Evolutionary conservation across 2,113 vertebrate species (phyloP).

Genomic region (Ornithorhynchus anatinus): DNA sequence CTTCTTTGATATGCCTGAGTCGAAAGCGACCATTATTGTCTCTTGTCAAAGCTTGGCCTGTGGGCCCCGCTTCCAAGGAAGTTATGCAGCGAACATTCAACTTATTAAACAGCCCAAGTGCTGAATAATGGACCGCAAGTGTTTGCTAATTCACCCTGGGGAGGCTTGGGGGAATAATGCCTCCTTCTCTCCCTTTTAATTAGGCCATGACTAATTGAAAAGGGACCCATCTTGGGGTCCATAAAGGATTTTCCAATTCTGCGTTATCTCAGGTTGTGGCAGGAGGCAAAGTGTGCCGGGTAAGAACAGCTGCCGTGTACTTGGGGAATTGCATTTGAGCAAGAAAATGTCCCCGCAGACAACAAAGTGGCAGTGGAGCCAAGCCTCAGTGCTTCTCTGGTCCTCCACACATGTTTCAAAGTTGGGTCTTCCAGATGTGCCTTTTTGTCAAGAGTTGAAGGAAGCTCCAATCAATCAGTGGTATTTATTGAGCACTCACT

Average conservation of each 20-base stretch:
- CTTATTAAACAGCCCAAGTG: conserved; percentile 39
- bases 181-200: conserved; percentile 58
- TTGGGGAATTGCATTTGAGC: too few species aligned
- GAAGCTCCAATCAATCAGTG: too few species aligned
- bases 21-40: conserved; percentile 9
- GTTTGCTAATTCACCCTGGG: conserved; percentile 33
- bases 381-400: too few species aligned
- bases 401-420: too few species aligned
- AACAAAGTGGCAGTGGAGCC: too few species aligned
- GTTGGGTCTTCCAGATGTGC: too few species aligned
- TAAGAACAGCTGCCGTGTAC: background rate
- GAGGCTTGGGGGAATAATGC: conserved; percentile 30
- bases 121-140: conserved; percentile 22
- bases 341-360: background rate
- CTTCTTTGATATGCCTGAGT: background rate
- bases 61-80: background rate
- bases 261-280: conserved; percentile 22
- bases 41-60: conserved; percentile 20
- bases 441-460: too few species aligned
- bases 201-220: conserved; percentile 60
- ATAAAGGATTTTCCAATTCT: conserved; percentile 45
- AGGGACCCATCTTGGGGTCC: conserved; percentile 32
- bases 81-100: conserved; percentile 11
- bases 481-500: too few species aligned
- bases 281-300: background rate